Base-by-base conservation (phyloP, 2,797 vertebrate species). In the Darevskia nairensis region DNA sequence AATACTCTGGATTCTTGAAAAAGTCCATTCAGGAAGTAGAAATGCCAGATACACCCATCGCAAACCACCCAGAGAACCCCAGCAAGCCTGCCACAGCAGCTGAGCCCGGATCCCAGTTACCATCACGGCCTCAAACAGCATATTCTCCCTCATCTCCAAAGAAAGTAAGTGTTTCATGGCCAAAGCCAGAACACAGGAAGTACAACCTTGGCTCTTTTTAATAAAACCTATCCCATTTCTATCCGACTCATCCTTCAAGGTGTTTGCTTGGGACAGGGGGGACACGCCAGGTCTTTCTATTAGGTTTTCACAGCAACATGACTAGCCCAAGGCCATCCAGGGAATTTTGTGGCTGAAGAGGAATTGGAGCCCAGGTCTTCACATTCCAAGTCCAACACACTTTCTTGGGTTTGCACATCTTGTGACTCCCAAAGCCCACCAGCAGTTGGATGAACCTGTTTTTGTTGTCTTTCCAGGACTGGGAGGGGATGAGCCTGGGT, bases 1-100 rank as follows among this genome's bases (percentile, higher is more conserved):
- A 95, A 76, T 96, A 95, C 91, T 92, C 80, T 35, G 94, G 97
- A 46, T 96, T 97, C 88, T 93, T 97, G 87, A 96, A 92, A 91
- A 94, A 74, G 79, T 96, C 96, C 92, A 92, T 87, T 82, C 59
- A 69, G 1, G 77, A 92, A 86, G n/a, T 78, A 82, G 68, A 0
- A 0, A 87, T 90, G 71, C 59, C 83, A 44, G 80, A 59, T 3
- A 41, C 8, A 44, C 15, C 46, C 4, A 19, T 2, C 0, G 25
- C n/a, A n/a, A 55, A 11, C 6, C 8, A 3, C 59, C 69, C 84
- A 79, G 89, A 80, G 71, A 1, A 21, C 66, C 46, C 39, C 21
- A 9, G 3, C 41, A 91, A 69, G 9, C 35, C 86, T 75, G 59
- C 46, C 5, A 55, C 64, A 0, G 0, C 0, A 1, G 76, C 29